A percentile compares a stretch with the other conserved stretches of the same genome.
phyloP scores from a whole-genome alignment of 2,797 vertebrate species.

The Fundulus diaphanus region DNA sequence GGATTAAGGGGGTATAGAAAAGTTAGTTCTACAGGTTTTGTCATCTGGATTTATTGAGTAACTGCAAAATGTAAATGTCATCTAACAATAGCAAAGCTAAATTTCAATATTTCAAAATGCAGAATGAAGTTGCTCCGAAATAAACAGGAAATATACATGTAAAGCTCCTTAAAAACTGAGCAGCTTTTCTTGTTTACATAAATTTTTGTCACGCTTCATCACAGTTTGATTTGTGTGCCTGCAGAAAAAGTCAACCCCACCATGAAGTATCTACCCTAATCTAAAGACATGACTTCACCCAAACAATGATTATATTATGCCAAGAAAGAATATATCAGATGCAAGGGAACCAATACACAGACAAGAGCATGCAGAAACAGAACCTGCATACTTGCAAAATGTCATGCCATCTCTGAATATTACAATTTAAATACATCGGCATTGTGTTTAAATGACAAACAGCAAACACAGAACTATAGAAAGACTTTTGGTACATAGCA shows the following conservation, averaged over 20 bases:
- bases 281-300: constrained; percentile 7
- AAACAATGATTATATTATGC: constrained; percentile 25
- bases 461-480: constrained; percentile 21
- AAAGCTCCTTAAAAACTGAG: neutral
- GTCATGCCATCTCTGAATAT: constrained; percentile 13
- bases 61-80: neutral
- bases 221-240: constrained; percentile 1
- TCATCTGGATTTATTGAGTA: neutral
- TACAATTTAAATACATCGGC: constrained; percentile 28
- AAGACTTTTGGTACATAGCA: constrained; percentile 42
- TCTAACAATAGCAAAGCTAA: neutral
- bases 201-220: neutral
- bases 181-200: neutral
- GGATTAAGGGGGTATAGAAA: neutral
- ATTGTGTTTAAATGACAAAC: constrained; percentile 28
- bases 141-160: neutral
- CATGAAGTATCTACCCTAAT: constrained; percentile 2
- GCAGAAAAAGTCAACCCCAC: neutral
- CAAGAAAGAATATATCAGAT: constrained; percentile 8
- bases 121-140: neutral
- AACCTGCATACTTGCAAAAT: constrained; percentile 3
- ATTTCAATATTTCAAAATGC: neutral
- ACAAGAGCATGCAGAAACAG: neutral
- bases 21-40: neutral
- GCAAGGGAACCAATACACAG: constrained; percentile 8